phyloP scores from a whole-genome alignment of 2,113 vertebrate species.

The Apteryx owenii region DNA sequence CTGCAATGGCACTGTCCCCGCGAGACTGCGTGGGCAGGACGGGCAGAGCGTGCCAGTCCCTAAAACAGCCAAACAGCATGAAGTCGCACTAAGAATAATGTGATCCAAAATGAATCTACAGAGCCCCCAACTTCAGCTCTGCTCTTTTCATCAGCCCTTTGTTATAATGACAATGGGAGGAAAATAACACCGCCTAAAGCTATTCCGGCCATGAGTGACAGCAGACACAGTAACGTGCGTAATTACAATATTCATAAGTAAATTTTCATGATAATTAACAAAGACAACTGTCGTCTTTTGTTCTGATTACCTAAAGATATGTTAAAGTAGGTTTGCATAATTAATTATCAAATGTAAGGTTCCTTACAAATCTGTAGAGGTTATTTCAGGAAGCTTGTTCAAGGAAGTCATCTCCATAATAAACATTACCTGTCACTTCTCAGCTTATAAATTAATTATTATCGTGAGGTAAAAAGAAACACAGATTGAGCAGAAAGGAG shows the following conservation, averaged over 20 bases:
- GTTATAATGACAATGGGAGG: not conserved
- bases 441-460: constrained; percentile 18
- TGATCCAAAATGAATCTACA: not conserved
- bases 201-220: constrained; percentile 21
- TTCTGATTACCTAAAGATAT: constrained; percentile 58
- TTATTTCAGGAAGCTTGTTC: constrained; percentile 22
- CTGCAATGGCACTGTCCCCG: too few species aligned
- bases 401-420: constrained; percentile 35
- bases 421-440: constrained; percentile 8
- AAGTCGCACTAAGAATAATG: not conserved
- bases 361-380: constrained; percentile 5
- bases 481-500: not conserved
- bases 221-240: not conserved
- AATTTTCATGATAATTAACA: constrained; percentile 47
- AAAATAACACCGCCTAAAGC: not conserved
- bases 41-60: not conserved
- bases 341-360: constrained; percentile 36
- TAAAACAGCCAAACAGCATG: not conserved
- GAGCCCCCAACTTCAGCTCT: not conserved
- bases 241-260: constrained; percentile 47
- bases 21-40: too few species aligned
- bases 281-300: constrained; percentile 43
- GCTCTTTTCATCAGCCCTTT: not conserved
- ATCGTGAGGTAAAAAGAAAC: not conserved
- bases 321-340: constrained; percentile 54